Percentiles rank a stretch among this genome's conserved stretches.
Evolutionary conservation across 1,140 invertebrate genomes (phyloP).

Genomic region (Penaeus chinensis): DNA sequence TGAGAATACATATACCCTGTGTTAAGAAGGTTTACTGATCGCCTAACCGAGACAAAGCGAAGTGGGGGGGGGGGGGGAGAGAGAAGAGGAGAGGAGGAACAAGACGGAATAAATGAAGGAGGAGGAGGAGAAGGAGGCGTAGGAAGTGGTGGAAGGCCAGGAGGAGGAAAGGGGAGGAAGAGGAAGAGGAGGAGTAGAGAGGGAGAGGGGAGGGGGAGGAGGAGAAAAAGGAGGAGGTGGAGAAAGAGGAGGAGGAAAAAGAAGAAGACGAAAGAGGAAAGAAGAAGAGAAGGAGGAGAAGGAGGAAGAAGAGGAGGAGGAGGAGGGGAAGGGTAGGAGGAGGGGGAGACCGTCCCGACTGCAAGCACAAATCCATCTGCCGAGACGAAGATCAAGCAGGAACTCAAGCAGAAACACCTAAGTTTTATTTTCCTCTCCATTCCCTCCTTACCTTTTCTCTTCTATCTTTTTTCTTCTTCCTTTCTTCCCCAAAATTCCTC

Average conservation of each 20-base stretch:
- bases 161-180: slow-evolving; percentile 7
- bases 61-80: not conserved
- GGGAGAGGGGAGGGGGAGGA: not conserved
- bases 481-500: not conserved
- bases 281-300: not conserved
- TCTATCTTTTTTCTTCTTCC: not conserved
- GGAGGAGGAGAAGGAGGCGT: not conserved
- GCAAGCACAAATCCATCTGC: not conserved
- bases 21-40: too few species aligned
- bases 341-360: too few species aligned
- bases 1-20: too few species aligned
- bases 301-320: not conserved
- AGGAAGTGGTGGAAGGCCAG: not conserved
- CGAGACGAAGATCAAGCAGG: not conserved
- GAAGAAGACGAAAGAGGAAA: not conserved
- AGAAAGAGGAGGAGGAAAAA: not conserved
- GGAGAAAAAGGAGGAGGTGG: not conserved
- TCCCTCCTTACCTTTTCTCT: not conserved
- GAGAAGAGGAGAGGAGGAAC: not conserved
- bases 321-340: not conserved
- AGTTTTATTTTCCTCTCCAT: not conserved
- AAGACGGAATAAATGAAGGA: not conserved
- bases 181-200: not conserved
- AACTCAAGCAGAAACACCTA: not conserved
- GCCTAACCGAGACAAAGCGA: too few species aligned